A percentile compares a stretch with the other conserved stretches of the same genome.
These are phyloP conservation scores for Marmota flaviventris DNA, from an alignment of 2,113 vertebrate species.

Conservation along the genomic window DNA sequence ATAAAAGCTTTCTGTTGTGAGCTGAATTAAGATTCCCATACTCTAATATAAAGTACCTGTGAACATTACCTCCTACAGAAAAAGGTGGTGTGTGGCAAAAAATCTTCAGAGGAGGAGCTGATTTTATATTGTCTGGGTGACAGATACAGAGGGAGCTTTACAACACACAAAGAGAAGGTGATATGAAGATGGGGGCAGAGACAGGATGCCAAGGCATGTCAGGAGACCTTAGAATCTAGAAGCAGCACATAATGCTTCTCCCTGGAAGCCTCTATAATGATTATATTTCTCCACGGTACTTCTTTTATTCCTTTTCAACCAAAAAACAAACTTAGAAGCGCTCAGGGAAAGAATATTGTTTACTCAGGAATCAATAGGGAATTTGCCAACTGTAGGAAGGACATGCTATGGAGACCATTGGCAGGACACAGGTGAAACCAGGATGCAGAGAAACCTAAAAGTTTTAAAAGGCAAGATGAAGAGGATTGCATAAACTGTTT, in stretches of 20 bases:
- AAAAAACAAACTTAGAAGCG: not conserved
- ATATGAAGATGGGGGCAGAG: not conserved
- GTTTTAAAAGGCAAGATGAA: not conserved
- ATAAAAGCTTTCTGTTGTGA: not conserved
- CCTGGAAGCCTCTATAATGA: not conserved
- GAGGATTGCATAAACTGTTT: not conserved
- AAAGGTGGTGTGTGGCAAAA: not conserved
- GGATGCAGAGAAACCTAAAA: too few relatives aligned
- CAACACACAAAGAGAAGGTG: not conserved
- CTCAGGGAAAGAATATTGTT: too few relatives aligned
- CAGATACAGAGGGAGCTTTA: not conserved
- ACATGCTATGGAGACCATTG: not conserved
- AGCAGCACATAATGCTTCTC: not conserved
- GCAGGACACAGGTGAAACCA: too few relatives aligned
- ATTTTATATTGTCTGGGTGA: not conserved
- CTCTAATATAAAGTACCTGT: not conserved
- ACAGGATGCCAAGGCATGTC: too few relatives aligned
- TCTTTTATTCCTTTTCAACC: not conserved
- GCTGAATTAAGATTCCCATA: not conserved
- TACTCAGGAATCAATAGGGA: not conserved
- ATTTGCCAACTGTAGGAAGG: not conserved
- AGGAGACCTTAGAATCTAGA: not conserved
- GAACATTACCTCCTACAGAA: not conserved
- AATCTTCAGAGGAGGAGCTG: not conserved
- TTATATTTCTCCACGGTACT: not conserved